Conservation (phyloP, 2,888 invertebrate species). For the Crepidodera aurea region DNA sequence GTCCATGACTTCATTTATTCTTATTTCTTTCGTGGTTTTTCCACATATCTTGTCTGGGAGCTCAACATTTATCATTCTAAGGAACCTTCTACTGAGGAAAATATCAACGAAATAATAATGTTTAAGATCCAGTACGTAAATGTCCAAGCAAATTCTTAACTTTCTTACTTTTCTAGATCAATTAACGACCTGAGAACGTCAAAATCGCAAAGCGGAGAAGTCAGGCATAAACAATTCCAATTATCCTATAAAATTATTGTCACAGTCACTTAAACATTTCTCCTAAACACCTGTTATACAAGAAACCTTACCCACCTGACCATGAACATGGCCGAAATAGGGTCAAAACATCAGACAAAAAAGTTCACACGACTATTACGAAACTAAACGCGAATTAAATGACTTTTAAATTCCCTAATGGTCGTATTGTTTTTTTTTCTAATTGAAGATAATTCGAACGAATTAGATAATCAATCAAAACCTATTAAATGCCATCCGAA, state of each 20-base stretch:
- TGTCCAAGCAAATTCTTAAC: too few relatives aligned
- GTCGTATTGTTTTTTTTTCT: slow-evolving; percentile 40
- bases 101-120: too few relatives aligned
- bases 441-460: slow-evolving; percentile 40
- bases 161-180: too few relatives aligned
- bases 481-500: slow-evolving; percentile 36
- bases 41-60: too few relatives aligned
- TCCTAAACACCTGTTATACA: background rate
- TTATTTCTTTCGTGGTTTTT: too few relatives aligned
- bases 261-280: background rate
- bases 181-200: too few relatives aligned
- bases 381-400: slow-evolving; percentile 38
- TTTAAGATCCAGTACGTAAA: too few relatives aligned
- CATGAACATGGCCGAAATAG: slow-evolving; percentile 33
- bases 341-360: slow-evolving; percentile 26
- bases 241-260: background rate
- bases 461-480: slow-evolving; percentile 42
- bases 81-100: too few relatives aligned
- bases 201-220: too few relatives aligned
- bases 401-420: slow-evolving; percentile 34
- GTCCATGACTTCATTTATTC: too few relatives aligned
- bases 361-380: slow-evolving; percentile 40
- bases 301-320: slow-evolving; percentile 31
- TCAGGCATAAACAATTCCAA: background rate
- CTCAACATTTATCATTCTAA: too few relatives aligned